These are phyloP conservation scores for Glaucopsyche alexis DNA, from an alignment of 2,888 invertebrate species.

Conservation along the genomic window DNA sequence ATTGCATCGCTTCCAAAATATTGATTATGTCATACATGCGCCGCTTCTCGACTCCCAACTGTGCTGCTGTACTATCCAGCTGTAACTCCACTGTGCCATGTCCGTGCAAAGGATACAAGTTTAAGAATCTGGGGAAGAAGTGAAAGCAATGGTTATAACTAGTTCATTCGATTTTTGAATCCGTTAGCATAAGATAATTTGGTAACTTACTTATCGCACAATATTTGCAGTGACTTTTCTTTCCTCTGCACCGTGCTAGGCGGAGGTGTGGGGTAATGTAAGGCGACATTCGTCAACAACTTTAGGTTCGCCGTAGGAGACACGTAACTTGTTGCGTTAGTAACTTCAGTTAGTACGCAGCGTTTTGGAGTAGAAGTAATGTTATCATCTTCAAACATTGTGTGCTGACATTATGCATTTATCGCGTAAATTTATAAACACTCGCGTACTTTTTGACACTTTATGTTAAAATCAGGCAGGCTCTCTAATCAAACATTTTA, in stretches of 20 bases:
- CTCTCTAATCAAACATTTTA: constrained; percentile 40
- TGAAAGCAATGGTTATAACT: background rate
- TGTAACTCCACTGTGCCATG: constrained; percentile 79
- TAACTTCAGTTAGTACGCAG: constrained; percentile 77
- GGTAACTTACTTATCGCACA: constrained; percentile 78
- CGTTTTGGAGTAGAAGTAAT: constrained; percentile 76
- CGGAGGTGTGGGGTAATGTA: constrained; percentile 75
- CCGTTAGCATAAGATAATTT: background rate
- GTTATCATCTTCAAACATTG: constrained; percentile 77
- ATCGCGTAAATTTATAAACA: constrained; percentile 55
- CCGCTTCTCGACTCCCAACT: constrained; percentile 83
- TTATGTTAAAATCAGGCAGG: constrained; percentile 61
- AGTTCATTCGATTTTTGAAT: background rate
- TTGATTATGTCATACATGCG: constrained; percentile 88
- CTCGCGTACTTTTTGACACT: constrained; percentile 74
- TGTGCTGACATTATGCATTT: constrained; percentile 74
- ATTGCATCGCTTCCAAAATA: constrained; percentile 85
- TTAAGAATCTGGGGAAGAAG: constrained; percentile 70
- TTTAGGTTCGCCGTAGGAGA: constrained; percentile 85
- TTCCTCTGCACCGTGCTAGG: constrained; percentile 75
- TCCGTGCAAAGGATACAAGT: constrained; percentile 76
- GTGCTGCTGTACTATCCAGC: constrained; percentile 82
- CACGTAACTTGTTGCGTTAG: constrained; percentile 75
- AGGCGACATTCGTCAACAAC: constrained; percentile 82
- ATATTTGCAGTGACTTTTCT: constrained; percentile 81